Evolutionary conservation across 1,140 invertebrate genomes (phyloP).

Genomic region (Arion vulgaris): DNA sequence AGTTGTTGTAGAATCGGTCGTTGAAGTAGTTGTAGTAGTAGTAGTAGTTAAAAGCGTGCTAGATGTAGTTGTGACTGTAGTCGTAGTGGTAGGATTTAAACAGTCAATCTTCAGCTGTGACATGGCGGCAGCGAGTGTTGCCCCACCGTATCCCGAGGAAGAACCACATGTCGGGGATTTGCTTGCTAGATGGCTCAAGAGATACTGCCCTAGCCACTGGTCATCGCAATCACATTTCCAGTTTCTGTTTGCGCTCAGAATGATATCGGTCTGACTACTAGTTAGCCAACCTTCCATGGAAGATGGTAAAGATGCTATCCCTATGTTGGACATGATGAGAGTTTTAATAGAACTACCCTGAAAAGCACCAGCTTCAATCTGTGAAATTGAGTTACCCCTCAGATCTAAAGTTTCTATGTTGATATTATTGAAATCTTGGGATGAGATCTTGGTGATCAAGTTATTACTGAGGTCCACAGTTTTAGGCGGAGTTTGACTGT

Average conservation of each 20-base stretch:
- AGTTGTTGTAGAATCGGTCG: slow-evolving; percentile 13
- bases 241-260: slow-evolving; percentile 26
- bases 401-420: slow-evolving; percentile 33
- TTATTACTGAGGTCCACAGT: slow-evolving; percentile 41
- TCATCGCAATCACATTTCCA: slow-evolving; percentile 58
- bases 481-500: not conserved
- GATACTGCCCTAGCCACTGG: slow-evolving; percentile 52
- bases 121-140: slow-evolving; percentile 4
- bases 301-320: slow-evolving; percentile 49
- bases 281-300: slow-evolving; percentile 43
- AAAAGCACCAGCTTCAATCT: slow-evolving; percentile 11
- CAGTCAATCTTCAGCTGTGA: slow-evolving; percentile 34
- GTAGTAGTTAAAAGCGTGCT: slow-evolving; percentile 1
- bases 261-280: slow-evolving; percentile 33
- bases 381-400: slow-evolving; percentile 3
- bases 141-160: slow-evolving; percentile 11
- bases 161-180: slow-evolving; percentile 31
- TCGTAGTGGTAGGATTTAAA: slow-evolving; percentile 34
- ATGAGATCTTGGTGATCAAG: slow-evolving; percentile 1
- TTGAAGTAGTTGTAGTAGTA: not conserved
- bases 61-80: slow-evolving; percentile 32
- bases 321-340: not conserved
- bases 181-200: slow-evolving; percentile 9
- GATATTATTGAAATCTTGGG: slow-evolving; percentile 26
- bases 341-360: not conserved